Conservation (phyloP, 2,113 vertebrate species). For the Anguilla rostrata region DNA sequence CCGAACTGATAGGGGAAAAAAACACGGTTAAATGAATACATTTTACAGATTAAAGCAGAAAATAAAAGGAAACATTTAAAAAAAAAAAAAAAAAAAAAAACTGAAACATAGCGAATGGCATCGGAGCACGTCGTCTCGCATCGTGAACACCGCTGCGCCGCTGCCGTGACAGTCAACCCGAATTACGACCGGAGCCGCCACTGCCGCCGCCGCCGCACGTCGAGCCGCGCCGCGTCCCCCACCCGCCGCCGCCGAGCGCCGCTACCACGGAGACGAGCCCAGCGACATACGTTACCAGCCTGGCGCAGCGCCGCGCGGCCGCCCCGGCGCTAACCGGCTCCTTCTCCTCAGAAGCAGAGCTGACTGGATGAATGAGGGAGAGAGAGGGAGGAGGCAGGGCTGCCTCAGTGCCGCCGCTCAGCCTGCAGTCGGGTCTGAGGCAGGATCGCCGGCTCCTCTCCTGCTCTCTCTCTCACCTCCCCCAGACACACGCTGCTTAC, state of each 20-base stretch:
- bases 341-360: background rate
- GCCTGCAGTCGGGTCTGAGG: slow-evolving; percentile 72
- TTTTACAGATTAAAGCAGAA: background rate
- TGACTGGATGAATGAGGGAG: too few relatives aligned
- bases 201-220: background rate
- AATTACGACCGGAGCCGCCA: background rate
- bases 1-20: background rate
- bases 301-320: background rate
- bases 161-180: background rate
- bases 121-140: background rate
- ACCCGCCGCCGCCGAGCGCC: background rate
- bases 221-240: background rate
- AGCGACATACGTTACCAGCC: background rate
- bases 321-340: background rate
- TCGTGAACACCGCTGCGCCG: background rate
- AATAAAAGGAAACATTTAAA: too few relatives aligned
- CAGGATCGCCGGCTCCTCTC: slow-evolving; percentile 76
- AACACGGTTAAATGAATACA: background rate
- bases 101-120: background rate
- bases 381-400: too few relatives aligned
- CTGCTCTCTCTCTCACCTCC: slow-evolving; percentile 48
- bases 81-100: too few relatives aligned
- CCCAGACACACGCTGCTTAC: slow-evolving; percentile 75
- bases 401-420: slow-evolving; percentile 16
- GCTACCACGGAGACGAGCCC: background rate